A percentile compares a stretch with the other conserved stretches of the same genome.
phyloP scores from a whole-genome alignment of 2,113 vertebrate species.

The Aegithalos caudatus region DNA sequence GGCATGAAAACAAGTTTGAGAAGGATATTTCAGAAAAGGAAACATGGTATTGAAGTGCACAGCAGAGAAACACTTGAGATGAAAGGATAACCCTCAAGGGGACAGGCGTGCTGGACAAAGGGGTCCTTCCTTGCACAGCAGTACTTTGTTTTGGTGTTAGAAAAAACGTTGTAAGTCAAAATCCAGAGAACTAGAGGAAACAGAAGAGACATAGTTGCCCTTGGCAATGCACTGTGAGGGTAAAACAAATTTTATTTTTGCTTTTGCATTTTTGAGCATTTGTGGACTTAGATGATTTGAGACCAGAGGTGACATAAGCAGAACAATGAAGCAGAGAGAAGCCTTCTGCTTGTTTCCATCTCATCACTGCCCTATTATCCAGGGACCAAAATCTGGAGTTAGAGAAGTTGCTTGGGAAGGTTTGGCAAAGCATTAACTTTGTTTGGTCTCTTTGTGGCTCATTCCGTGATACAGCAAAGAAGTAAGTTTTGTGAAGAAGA shows the following conservation, averaged over 20 bases:
- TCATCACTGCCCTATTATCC: neutral
- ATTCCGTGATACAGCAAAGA: neutral
- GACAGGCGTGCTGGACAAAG: neutral
- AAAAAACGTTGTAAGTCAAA: neutral
- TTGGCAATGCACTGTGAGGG: neutral
- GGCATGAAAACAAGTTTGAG: slow-evolving; percentile 1
- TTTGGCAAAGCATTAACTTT: neutral
- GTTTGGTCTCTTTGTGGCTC: neutral
- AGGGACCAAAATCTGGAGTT: neutral
- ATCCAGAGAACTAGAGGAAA: neutral
- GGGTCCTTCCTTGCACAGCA: neutral
- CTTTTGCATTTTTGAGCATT: neutral
- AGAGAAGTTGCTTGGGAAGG: neutral
- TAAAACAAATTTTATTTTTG: neutral
- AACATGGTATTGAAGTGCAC: neutral
- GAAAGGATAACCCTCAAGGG: slow-evolving; percentile 15
- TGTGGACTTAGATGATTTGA: neutral
- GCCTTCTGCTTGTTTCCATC: slow-evolving; percentile 9
- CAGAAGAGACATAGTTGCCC: neutral
- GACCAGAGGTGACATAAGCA: slow-evolving; percentile 23
- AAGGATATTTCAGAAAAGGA: slow-evolving; percentile 17
- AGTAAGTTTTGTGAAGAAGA: neutral
- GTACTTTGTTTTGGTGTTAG: neutral
- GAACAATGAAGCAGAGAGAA: slow-evolving; percentile 18
- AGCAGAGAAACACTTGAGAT: neutral